phyloP scores from a whole-genome alignment of 2,888 invertebrate genomes.

The Ceriagrion tenellum region DNA sequence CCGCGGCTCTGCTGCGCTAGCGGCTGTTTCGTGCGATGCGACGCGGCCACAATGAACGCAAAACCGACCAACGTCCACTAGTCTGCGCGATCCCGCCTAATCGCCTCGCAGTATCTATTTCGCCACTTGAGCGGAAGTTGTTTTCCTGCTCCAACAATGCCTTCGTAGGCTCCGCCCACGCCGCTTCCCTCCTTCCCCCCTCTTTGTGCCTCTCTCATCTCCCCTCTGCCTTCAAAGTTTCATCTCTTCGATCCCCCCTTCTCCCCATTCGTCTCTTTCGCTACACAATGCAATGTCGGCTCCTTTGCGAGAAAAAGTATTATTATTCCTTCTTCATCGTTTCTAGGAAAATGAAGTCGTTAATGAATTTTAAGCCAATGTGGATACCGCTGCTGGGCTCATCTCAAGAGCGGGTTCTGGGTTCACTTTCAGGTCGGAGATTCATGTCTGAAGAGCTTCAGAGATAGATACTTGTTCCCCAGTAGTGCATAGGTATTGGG shows the following conservation, averaged over 20 bases:
- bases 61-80: not conserved
- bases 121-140: conserved; percentile 5
- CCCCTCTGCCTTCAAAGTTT: not conserved
- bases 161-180: not conserved
- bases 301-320: not conserved
- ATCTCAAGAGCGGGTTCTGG: too few species aligned
- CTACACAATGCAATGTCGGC: not conserved
- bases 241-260: not conserved
- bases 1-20: not conserved
- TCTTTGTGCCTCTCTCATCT: not conserved
- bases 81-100: not conserved
- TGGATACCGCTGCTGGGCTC: too few species aligned
- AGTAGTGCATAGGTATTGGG: too few species aligned
- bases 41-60: not conserved
- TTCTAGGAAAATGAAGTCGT: not conserved
- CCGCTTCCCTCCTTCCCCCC: not conserved
- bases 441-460: not conserved
- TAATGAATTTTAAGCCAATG: not conserved
- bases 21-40: not conserved
- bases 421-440: not conserved
- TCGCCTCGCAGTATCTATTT: not conserved
- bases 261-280: not conserved
- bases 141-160: conserved; percentile 3
- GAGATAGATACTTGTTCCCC: not conserved
- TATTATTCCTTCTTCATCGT: not conserved